Percentiles rank a stretch among this genome's conserved stretches.
Conservation (phyloP, 2,113 vertebrate genomes). For the Amblyornis subalaris region DNA sequence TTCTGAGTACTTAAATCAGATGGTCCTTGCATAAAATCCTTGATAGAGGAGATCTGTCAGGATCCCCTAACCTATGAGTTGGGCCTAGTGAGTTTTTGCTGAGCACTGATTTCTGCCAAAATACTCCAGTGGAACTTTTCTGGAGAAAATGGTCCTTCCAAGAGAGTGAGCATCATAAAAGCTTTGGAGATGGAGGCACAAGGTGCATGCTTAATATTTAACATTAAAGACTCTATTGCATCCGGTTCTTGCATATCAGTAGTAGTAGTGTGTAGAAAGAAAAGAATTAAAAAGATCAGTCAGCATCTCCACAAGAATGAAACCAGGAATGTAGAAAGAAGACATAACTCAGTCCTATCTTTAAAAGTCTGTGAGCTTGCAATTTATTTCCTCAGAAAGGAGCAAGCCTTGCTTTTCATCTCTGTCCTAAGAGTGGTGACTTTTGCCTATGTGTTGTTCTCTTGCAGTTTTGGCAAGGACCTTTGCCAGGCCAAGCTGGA, state of each 20-base stretch:
- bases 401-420: background rate
- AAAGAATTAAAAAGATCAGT: background rate
- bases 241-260: background rate
- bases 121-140: background rate
- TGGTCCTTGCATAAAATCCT: background rate
- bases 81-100: background rate
- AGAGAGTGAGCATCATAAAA: background rate
- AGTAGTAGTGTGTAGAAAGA: background rate
- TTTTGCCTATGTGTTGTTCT: background rate
- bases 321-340: background rate
- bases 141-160: background rate
- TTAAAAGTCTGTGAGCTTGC: background rate
- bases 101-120: background rate
- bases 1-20: background rate
- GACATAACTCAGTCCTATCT: background rate
- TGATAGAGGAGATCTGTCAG: background rate
- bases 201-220: background rate
- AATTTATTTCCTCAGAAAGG: background rate
- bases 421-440: background rate
- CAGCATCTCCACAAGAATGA: background rate
- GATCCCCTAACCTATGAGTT: background rate
- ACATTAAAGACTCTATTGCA: background rate
- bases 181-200: background rate
- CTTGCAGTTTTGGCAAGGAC: constrained; percentile 90
- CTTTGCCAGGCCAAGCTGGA: constrained; percentile 83